Evolutionary conservation across 2,797 vertebrate genomes (phyloP).

Genomic region (Urosaurus nigricauda): DNA sequence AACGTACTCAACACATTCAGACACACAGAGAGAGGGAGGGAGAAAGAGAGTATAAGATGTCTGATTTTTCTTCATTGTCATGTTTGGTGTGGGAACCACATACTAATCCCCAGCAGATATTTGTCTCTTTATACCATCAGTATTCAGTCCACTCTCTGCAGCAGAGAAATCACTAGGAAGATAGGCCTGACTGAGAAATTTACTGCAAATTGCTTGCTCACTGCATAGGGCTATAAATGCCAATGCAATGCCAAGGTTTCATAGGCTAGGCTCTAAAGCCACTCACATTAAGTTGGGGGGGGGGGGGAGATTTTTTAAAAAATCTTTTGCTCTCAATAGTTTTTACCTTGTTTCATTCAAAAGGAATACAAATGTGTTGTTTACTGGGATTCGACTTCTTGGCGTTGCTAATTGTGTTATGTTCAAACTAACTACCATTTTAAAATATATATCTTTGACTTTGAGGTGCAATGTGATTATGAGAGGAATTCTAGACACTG

Average conservation of each 20-base stretch:
- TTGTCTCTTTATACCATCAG: neutral
- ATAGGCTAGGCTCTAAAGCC: neutral
- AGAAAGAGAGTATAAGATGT: neutral
- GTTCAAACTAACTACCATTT: neutral
- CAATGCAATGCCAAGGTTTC: neutral
- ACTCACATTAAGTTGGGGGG: neutral
- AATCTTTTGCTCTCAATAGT: neutral
- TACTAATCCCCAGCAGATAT: neutral
- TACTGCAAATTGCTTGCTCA: conserved; percentile 29
- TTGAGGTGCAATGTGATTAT: neutral
- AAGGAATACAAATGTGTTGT: neutral
- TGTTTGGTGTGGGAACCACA: too few relatives aligned
- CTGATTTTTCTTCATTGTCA: neutral
- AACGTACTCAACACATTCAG: too few relatives aligned
- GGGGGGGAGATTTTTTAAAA: neutral
- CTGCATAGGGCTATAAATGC: conserved; percentile 26
- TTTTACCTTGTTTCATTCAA: neutral
- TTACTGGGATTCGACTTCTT: neutral
- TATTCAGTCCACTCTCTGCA: conserved; percentile 3
- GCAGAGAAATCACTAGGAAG: neutral
- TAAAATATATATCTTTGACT: conserved; percentile 15
- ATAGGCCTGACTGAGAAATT: conserved; percentile 23
- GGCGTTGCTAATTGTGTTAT: conserved; percentile 4
- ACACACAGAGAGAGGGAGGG: neutral
- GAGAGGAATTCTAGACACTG: too few relatives aligned